phyloP scores from a whole-genome alignment of 2,797 vertebrate genomes.

The Peromyscus attwateri region DNA sequence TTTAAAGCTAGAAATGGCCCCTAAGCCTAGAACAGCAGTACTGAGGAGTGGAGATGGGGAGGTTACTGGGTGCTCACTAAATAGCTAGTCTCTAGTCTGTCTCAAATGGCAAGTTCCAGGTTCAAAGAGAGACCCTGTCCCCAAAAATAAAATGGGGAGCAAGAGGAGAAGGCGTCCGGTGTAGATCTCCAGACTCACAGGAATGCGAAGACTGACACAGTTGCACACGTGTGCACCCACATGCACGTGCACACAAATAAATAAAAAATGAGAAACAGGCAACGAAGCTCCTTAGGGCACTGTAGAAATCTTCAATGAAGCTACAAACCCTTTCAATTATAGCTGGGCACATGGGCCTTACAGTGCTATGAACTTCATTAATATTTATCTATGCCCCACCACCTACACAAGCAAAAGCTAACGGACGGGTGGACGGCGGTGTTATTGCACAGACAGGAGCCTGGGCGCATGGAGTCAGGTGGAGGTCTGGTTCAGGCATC shows the following conservation, averaged over 20 bases:
- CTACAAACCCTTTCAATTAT: background rate
- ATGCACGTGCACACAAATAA: too few relatives aligned
- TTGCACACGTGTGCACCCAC: too few relatives aligned
- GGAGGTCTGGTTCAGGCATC: background rate
- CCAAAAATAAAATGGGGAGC: background rate
- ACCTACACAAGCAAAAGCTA: background rate
- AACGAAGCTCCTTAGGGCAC: background rate
- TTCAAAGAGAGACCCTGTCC: background rate
- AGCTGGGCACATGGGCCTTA: background rate
- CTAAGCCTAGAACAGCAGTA: background rate
- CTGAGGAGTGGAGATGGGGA: background rate
- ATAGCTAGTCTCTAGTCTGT: background rate
- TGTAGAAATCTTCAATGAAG: background rate
- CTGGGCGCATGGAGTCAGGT: background rate
- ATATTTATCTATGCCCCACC: background rate
- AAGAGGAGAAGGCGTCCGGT: background rate
- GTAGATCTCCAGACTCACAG: too few relatives aligned
- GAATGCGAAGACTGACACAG: background rate
- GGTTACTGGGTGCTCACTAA: background rate
- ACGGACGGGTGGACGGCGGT: background rate
- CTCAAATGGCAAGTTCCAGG: background rate
- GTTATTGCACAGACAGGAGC: background rate
- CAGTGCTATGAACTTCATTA: background rate
- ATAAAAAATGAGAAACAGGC: background rate
- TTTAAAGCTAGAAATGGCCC: background rate